Percentiles rank a stretch among this genome's conserved stretches.
Evolutionary conservation across 2,113 vertebrate species (phyloP).

Genomic region (Gymnarchus niloticus): DNA sequence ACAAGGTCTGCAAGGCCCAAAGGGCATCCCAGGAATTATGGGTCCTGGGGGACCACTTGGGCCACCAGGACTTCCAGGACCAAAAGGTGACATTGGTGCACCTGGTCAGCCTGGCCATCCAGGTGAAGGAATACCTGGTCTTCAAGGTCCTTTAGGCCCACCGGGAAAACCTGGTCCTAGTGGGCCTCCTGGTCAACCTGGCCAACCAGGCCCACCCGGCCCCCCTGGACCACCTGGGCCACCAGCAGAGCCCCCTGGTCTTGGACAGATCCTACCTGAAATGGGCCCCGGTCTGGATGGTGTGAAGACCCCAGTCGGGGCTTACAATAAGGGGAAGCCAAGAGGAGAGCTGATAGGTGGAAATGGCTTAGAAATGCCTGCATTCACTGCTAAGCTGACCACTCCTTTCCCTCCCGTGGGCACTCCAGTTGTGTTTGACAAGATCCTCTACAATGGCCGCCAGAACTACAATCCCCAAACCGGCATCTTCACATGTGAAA

Average conservation of each 20-base stretch:
- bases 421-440: slow-evolving; percentile 86
- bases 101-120: slow-evolving; percentile 74
- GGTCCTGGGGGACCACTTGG: slow-evolving; percentile 82
- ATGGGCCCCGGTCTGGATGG: slow-evolving; percentile 81
- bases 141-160: slow-evolving; percentile 74
- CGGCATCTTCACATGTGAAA: slow-evolving; percentile 86
- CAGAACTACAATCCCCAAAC: slow-evolving; percentile 92
- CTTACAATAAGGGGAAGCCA: slow-evolving; percentile 72
- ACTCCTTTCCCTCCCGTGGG: slow-evolving; percentile 86
- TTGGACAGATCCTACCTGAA: slow-evolving; percentile 81
- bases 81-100: slow-evolving; percentile 77
- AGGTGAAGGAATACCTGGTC: slow-evolving; percentile 71
- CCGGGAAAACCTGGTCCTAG: slow-evolving; percentile 73
- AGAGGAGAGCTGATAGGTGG: slow-evolving; percentile 46
- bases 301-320: slow-evolving; percentile 62
- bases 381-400: slow-evolving; percentile 85
- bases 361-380: slow-evolving; percentile 74
- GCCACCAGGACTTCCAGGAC: slow-evolving; percentile 72
- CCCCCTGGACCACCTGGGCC: slow-evolving; percentile 78
- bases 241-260: slow-evolving; percentile 65
- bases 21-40: slow-evolving; percentile 82
- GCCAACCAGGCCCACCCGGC: slow-evolving; percentile 77
- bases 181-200: slow-evolving; percentile 71
- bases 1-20: slow-evolving; percentile 79
- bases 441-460: slow-evolving; percentile 86